A percentile compares a stretch with the other conserved stretches of the same genome.
Conservation (phyloP, 2,113 vertebrate species). For the Lophotis ruficrista region DNA sequence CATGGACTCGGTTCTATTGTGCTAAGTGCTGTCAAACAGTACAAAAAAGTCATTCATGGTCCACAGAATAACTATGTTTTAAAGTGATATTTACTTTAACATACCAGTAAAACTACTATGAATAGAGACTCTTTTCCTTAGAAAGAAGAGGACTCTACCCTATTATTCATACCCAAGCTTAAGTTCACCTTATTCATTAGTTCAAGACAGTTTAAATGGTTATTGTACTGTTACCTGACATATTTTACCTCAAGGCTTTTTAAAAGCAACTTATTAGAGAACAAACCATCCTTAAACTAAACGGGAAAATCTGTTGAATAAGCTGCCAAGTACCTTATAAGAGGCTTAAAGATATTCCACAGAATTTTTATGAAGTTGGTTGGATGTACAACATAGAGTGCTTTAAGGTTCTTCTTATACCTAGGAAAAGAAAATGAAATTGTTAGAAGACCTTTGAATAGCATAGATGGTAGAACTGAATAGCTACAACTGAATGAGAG, state of each 20-base stretch:
- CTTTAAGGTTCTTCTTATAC: conserved; percentile 91
- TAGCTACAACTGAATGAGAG: conserved; percentile 11
- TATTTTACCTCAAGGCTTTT: conserved; percentile 6
- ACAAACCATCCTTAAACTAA: neutral
- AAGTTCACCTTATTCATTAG: neutral
- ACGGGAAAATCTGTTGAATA: neutral
- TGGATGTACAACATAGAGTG: conserved; percentile 86
- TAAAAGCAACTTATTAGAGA: neutral
- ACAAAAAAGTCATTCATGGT: neutral
- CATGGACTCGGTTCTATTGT: neutral
- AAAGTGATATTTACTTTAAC: neutral
- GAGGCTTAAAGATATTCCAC: conserved; percentile 88
- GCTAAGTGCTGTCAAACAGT: neutral
- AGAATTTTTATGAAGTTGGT: conserved; percentile 86
- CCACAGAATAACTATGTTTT: neutral
- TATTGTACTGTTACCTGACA: neutral
- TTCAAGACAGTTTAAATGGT: neutral
- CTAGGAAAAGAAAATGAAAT: conserved; percentile 66
- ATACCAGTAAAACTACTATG: neutral
- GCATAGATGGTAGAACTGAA: neutral
- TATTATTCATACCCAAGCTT: neutral
- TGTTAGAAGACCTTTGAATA: conserved; percentile 3
- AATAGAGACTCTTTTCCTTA: neutral
- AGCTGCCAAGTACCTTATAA: conserved; percentile 81
- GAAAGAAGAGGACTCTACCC: neutral